Percentiles rank a stretch among this genome's conserved stretches.
These are phyloP conservation scores for Oikopleura vanhoeffeni DNA, from an alignment of 23 tunicate genomes.

Conservation along the genomic window DNA sequence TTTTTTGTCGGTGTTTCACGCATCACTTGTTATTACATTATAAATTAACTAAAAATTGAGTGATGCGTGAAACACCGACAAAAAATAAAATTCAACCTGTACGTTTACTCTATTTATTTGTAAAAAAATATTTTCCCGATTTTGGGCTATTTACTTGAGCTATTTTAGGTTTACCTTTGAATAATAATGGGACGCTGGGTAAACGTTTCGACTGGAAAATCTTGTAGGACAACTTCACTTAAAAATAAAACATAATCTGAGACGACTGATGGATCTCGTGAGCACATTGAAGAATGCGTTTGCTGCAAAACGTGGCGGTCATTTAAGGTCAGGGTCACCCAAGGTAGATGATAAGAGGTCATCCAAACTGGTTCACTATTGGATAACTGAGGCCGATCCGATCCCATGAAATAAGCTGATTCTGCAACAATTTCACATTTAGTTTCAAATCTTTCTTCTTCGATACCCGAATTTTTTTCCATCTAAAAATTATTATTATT, in stretches of 20 bases:
- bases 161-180: background rate
- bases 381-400: background rate
- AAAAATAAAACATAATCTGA: background rate
- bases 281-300: background rate
- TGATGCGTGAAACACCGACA: background rate
- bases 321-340: background rate
- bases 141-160: no score
- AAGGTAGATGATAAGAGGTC: background rate
- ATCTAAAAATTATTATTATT: no score
- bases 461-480: no score
- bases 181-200: background rate
- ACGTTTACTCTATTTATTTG: no score
- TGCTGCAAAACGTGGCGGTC: background rate
- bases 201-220: constrained; percentile 1
- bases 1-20: no score
- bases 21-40: no score
- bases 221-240: background rate
- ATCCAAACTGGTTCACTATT: background rate
- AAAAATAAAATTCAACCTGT: no score
- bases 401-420: background rate
- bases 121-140: no score
- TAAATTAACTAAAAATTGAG: background rate
- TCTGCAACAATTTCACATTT: background rate
- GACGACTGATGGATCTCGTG: background rate
- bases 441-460: no score